Evolutionary conservation across 2,113 vertebrate genomes (phyloP), one percentile per base, ranked within the genome.

Genomic region (Neopipo cinnamomea): DNA sequence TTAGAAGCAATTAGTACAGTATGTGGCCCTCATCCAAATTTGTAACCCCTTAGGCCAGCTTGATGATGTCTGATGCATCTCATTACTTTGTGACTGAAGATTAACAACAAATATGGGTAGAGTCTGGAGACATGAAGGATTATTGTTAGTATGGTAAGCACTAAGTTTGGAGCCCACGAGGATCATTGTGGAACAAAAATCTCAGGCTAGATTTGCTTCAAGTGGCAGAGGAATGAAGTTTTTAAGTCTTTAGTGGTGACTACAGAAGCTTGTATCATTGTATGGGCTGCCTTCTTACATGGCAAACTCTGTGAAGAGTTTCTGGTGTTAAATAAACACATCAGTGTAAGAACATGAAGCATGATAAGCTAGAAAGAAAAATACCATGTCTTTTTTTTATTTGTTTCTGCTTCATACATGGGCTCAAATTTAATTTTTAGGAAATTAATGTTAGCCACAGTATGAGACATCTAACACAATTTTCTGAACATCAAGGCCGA

Each of bases 1-100:
- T 97, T 97, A 96, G 85, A 97, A 97, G 92, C 85, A 97, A 95
- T 97, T 96, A 96, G 88, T 94, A 91, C 70, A 92, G 84, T 96
- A 72, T 93, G 83, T 97, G 95, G 93, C 95, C 93, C 39, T 84
- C 73, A 87, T 95, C 96, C 93, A 96, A 89, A 91, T 95, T 75
- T 93, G 92, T 79, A 96, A 91, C 93, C 93, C 96, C 91, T 95
- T 68, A 96, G 95, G 95, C 96, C 96, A 96, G 61, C 70, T 65
- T 74, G 83, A 56, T n/a, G 65, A 71, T 92, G 70, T 87, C 96
- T 96, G 86, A 65, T 96, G 96, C 95, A 96, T 96, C 91, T 95
- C 91, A 93, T 97, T 96, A 94, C 92, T 93, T 91, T 85, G 72
- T 93, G 91, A 94, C 65, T 94, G 93, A 91, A 96, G 85, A 92